Percentiles rank a stretch among this genome's conserved stretches.
Evolutionary conservation across 2,888 invertebrate genomes (phyloP).

Genomic region (Tanypteryx hageni): DNA sequence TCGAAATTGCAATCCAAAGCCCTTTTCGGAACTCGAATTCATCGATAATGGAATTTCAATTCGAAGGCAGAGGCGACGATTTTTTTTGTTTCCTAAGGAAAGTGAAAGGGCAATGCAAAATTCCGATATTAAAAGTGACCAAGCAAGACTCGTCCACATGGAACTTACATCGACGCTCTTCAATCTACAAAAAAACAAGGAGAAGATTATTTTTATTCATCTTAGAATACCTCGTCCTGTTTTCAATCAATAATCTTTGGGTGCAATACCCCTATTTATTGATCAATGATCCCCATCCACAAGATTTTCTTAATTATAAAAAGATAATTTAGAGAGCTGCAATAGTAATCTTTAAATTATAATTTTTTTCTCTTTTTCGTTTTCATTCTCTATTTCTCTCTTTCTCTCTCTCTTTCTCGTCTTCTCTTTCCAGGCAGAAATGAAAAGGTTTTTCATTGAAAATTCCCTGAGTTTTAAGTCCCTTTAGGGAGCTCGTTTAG

Average conservation of each 20-base stretch:
- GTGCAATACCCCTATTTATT: not conserved
- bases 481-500: not conserved
- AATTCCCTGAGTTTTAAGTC: not conserved
- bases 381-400: not conserved
- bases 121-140: too few species aligned
- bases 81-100: too few species aligned
- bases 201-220: not conserved
- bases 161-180: too few species aligned
- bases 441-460: not conserved
- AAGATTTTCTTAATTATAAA: not conserved
- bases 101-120: too few species aligned
- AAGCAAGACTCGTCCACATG: too few species aligned
- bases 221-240: not conserved
- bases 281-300: not conserved
- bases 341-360: not conserved
- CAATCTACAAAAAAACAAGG: too few species aligned
- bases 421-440: not conserved
- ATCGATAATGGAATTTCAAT: too few species aligned
- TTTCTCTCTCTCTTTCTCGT: not conserved
- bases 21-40: too few species aligned
- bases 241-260: not conserved
- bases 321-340: not conserved
- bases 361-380: too few species aligned
- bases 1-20: too few species aligned
- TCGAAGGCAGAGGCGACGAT: too few species aligned